Percentiles rank a stretch among this genome's conserved stretches.
phyloP scores from a whole-genome alignment of 2,888 invertebrate genomes.

The Zaprionus lineosus region DNA sequence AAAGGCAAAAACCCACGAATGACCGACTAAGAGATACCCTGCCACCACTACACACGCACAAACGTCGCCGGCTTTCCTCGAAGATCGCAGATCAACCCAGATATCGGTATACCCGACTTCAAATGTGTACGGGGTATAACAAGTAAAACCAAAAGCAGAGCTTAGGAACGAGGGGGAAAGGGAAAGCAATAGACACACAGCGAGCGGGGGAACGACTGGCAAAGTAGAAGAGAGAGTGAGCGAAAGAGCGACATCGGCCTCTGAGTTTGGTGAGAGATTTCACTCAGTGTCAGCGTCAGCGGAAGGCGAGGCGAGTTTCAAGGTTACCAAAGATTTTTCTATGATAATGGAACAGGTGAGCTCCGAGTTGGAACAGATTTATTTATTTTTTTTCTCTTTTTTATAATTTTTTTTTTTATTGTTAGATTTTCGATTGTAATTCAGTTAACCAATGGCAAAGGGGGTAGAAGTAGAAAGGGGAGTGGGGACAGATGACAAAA shows the following conservation, averaged over 20 bases:
- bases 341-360: conserved; percentile 46
- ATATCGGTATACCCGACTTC: background rate
- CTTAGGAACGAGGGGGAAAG: background rate
- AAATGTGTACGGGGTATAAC: background rate
- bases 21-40: background rate
- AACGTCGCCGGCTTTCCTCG: no score
- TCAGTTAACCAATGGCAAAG: conserved; percentile 1
- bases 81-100: background rate
- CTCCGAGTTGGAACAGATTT: conserved; percentile 25
- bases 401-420: no score
- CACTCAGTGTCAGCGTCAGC: conserved; percentile 51
- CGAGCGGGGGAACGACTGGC: no score
- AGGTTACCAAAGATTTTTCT: conserved; percentile 50
- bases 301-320: conserved; percentile 57
- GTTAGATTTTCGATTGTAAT: conserved; percentile 29
- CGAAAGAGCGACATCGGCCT: conserved; percentile 8
- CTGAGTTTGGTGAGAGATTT: conserved; percentile 55
- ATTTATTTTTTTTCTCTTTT: background rate
- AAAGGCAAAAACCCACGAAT: background rate
- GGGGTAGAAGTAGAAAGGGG: conserved; percentile 19
- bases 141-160: background rate
- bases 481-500: conserved; percentile 37
- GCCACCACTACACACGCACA: no score
- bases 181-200: no score
- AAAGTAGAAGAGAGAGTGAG: background rate